Evolutionary conservation across 2,888 invertebrate genomes (phyloP).

Genomic region (Sphinx pinastri): DNA sequence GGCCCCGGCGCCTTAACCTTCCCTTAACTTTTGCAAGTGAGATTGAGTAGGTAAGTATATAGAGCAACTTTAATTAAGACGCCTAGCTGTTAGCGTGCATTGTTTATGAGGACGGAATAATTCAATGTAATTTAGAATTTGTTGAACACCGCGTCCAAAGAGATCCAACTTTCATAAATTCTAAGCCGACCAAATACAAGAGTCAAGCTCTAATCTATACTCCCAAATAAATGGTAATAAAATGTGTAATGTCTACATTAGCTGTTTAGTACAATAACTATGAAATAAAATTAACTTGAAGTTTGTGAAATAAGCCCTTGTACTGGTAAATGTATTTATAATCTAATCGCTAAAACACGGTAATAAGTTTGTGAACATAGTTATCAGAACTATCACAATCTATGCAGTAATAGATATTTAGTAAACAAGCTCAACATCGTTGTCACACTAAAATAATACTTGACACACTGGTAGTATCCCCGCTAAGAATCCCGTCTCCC

Average conservation of each 20-base stretch:
- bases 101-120: constrained; percentile 74
- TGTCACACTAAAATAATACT: constrained; percentile 49
- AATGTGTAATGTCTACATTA: too few species aligned
- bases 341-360: too few species aligned
- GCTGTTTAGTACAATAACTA: too few species aligned
- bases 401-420: too few species aligned
- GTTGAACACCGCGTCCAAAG: constrained; percentile 34
- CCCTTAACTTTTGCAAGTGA: constrained; percentile 79
- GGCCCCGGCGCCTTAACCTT: constrained; percentile 67
- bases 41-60: constrained; percentile 80
- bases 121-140: constrained; percentile 61
- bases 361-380: too few species aligned
- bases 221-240: too few species aligned
- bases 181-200: too few species aligned
- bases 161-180: background rate
- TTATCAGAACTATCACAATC: too few species aligned
- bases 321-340: too few species aligned
- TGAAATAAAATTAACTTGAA: too few species aligned
- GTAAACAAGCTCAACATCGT: background rate
- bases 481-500: constrained; percentile 53
- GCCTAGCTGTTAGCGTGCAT: constrained; percentile 70
- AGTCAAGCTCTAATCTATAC: too few species aligned
- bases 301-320: too few species aligned
- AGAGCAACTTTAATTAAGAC: constrained; percentile 80
- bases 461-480: constrained; percentile 44